phyloP scores from a whole-genome alignment of 2,113 vertebrate species.

The Cochlearius cochlearius region DNA sequence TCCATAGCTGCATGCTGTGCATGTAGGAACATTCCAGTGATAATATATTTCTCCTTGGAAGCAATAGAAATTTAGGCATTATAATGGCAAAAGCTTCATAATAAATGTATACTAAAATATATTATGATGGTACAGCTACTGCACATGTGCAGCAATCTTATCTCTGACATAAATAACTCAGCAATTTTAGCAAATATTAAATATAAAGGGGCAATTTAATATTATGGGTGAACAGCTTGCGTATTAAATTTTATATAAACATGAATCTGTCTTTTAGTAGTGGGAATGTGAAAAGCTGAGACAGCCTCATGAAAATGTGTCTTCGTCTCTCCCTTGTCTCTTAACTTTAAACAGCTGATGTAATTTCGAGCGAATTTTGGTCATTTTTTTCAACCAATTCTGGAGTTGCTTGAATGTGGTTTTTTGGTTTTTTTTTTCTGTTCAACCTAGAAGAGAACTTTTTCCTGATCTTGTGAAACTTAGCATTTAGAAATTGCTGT shows the following conservation, averaged over 20 bases:
- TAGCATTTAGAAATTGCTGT: neutral
- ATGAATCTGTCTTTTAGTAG: constrained; percentile 19
- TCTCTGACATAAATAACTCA: constrained; percentile 1
- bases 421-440: neutral
- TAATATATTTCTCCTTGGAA: constrained; percentile 16
- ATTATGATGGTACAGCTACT: neutral
- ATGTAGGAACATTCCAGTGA: neutral
- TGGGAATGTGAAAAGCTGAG: neutral
- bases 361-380: neutral
- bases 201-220: neutral
- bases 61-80: neutral
- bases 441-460: neutral
- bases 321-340: neutral
- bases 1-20: constrained; percentile 3
- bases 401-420: neutral
- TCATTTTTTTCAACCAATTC: neutral
- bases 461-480: neutral
- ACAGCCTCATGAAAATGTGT: neutral
- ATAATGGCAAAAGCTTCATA: neutral
- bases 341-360: neutral
- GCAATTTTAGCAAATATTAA: constrained; percentile 41
- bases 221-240: constrained; percentile 33
- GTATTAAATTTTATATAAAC: constrained; percentile 41
- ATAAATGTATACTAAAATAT: neutral
- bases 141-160: neutral